Percentiles rank a stretch among this genome's conserved stretches.
Evolutionary conservation across 2,888 invertebrate genomes (phyloP).

Genomic region (Drosophila mulleri): DNA sequence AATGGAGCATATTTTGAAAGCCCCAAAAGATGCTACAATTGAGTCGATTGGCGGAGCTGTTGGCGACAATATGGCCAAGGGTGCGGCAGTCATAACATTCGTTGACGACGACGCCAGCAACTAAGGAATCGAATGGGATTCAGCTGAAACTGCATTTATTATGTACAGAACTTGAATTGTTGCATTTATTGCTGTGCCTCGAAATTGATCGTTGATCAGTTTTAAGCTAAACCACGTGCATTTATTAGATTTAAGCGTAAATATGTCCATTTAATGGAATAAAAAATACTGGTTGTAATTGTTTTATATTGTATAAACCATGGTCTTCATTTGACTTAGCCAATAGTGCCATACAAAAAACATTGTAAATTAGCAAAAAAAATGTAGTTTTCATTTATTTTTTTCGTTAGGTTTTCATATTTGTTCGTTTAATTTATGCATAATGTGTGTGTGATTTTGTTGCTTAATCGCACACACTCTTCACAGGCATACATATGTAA

Average conservation of each 20-base stretch:
- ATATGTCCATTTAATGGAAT: constrained; percentile 67
- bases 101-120: constrained; percentile 78
- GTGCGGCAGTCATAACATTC: constrained; percentile 87
- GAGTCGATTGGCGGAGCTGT: constrained; percentile 89
- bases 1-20: constrained; percentile 98
- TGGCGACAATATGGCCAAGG: constrained; percentile 94
- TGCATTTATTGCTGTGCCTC: constrained; percentile 29
- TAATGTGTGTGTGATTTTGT: constrained; percentile 31
- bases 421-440: constrained; percentile 51
- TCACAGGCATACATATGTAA: constrained; percentile 43
- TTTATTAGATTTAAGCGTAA: constrained; percentile 73
- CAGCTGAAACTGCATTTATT: constrained; percentile 78
- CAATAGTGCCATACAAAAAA: constrained; percentile 14
- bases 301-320: constrained; percentile 8
- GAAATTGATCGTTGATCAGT: constrained; percentile 23
- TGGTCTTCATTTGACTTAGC: not conserved
- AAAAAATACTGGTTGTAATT: constrained; percentile 41
- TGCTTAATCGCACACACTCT: constrained; percentile 23
- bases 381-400: constrained; percentile 45
- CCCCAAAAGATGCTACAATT: constrained; percentile 91
- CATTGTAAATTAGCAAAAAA: constrained; percentile 29
- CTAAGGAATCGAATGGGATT: constrained; percentile 19
- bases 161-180: constrained; percentile 39
- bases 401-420: constrained; percentile 33
- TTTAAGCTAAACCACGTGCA: constrained; percentile 59